Evolutionary conservation across 2,797 vertebrate genomes (phyloP).

Genomic region (Ataeniobius toweri): DNA sequence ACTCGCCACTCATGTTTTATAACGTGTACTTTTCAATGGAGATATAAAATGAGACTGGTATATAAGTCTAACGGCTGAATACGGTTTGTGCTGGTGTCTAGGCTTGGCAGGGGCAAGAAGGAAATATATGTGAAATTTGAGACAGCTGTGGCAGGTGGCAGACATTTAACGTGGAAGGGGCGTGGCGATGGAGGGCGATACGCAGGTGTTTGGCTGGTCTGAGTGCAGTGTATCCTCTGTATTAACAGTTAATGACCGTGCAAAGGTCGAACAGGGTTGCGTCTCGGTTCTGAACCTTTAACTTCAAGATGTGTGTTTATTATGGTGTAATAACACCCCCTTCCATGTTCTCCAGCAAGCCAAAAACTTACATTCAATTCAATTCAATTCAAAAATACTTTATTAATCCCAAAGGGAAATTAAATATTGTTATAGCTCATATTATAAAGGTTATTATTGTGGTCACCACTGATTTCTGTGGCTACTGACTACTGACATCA

Average conservation of each 20-base stretch:
- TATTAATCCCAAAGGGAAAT: too few species aligned
- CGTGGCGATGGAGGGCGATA: constrained; percentile 54
- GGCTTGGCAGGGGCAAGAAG: not conserved
- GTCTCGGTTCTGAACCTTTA: not conserved
- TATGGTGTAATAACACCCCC: not conserved
- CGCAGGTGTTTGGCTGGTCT: constrained; percentile 48
- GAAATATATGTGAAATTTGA: constrained; percentile 19
- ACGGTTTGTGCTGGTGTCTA: not conserved
- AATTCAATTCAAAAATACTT: too few species aligned
- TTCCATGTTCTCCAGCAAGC: not conserved
- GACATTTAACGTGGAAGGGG: constrained; percentile 58
- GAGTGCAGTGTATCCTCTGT: not conserved
- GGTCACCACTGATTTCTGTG: too few species aligned
- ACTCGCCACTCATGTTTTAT: constrained; percentile 2
- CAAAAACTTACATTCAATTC: not conserved
- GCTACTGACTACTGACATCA: too few species aligned
- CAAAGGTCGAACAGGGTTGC: not conserved
- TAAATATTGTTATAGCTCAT: too few species aligned
- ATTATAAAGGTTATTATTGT: too few species aligned
- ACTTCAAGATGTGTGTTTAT: not conserved
- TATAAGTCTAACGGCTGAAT: not conserved
- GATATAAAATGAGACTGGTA: not conserved
- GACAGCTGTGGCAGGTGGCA: constrained; percentile 41
- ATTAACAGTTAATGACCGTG: not conserved
- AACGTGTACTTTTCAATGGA: not conserved